Percentiles rank a stretch among this genome's conserved stretches.
phyloP scores from a whole-genome alignment of 2,888 invertebrate species.

The Drosophila meridiana region DNA sequence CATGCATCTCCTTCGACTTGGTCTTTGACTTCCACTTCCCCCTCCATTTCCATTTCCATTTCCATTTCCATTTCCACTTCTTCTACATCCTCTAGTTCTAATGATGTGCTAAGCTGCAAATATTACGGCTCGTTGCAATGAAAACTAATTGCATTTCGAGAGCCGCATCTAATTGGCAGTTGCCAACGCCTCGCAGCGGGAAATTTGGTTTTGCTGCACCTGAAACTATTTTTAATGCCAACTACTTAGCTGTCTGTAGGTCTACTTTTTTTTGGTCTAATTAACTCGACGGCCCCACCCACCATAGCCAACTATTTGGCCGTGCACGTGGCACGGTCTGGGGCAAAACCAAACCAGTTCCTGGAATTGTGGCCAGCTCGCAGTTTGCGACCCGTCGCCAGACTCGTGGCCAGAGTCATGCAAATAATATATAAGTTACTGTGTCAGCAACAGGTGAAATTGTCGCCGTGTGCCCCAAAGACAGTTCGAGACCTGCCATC shows the following conservation, averaged over 20 bases:
- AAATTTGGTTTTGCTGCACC: constrained; percentile 8
- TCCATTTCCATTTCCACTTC: not conserved
- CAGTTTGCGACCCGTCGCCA: constrained; percentile 14
- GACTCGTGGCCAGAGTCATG: constrained; percentile 54
- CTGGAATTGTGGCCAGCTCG: not conserved
- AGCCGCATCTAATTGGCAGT: constrained; percentile 63
- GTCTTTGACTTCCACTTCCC: not conserved
- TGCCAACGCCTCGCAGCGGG: constrained; percentile 22
- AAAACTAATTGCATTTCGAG: constrained; percentile 63
- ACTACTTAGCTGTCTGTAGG: not conserved
- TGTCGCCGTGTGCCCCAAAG: constrained; percentile 75
- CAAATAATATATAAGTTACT: constrained; percentile 84
- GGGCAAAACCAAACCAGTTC: constrained; percentile 31
- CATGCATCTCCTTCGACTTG: not conserved
- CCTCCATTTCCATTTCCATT: not conserved
- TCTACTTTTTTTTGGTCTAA: constrained; percentile 17
- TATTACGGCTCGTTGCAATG: constrained; percentile 3
- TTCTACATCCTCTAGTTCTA: constrained; percentile 31
- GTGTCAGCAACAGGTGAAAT: constrained; percentile 84
- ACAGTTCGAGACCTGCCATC: constrained; percentile 4
- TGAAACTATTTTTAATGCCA: constrained; percentile 20
- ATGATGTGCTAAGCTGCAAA: constrained; percentile 73
- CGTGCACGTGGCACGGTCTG: constrained; percentile 28
- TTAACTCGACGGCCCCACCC: constrained; percentile 30
- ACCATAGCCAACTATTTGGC: constrained; percentile 14